These are phyloP conservation scores for Odontamblyopus lacepedii DNA, from an alignment of 2,797 vertebrate species.

Conservation along the genomic window DNA sequence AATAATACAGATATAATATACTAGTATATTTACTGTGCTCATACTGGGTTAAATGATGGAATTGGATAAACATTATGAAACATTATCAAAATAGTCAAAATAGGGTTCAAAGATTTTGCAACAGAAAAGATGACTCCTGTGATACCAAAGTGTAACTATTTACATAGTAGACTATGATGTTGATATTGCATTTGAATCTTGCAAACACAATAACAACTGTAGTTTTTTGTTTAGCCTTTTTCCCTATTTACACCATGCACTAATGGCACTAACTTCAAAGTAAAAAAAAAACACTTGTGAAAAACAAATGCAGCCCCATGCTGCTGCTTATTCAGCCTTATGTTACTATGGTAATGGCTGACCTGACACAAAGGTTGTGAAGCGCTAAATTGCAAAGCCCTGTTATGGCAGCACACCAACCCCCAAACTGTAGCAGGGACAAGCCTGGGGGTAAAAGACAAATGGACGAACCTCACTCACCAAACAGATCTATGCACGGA, in stretches of 20 bases:
- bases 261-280: neutral
- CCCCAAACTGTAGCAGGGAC: slow-evolving; percentile 35
- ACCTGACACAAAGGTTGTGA: slow-evolving; percentile 56
- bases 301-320: slow-evolving; percentile 36
- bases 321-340: slow-evolving; percentile 70
- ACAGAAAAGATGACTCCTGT: too few species aligned
- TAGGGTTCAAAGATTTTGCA: too few species aligned
- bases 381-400: slow-evolving; percentile 53
- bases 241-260: too few species aligned
- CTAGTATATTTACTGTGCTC: neutral
- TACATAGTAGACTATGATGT: too few species aligned
- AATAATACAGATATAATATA: neutral
- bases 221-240: too few species aligned
- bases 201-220: too few species aligned
- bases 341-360: slow-evolving; percentile 70
- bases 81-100: neutral
- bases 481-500: neutral
- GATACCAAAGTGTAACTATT: too few species aligned
- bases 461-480: slow-evolving; percentile 1
- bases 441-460: neutral
- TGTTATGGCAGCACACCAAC: slow-evolving; percentile 41
- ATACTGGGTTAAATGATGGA: neutral
- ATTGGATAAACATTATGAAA: neutral
- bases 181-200: too few species aligned
- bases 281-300: slow-evolving; percentile 14